Evolutionary conservation across 2,797 vertebrate species (phyloP).

Genomic region (Sebastes dallii): DNA sequence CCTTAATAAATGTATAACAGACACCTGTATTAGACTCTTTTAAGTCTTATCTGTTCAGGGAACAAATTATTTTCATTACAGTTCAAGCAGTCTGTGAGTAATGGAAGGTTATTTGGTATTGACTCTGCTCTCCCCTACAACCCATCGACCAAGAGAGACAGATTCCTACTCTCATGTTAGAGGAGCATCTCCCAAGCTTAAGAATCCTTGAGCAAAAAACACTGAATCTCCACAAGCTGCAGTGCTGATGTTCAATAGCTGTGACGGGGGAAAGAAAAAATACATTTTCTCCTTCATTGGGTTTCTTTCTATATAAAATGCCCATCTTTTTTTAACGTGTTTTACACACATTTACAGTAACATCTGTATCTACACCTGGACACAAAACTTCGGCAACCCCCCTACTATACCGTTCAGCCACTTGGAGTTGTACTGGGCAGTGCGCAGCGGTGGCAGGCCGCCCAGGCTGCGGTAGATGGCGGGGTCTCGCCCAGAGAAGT

Average conservation of each 20-base stretch:
- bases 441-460: conserved; percentile 91
- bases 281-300: not conserved
- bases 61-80: too few relatives aligned
- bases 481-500: conserved; percentile 96
- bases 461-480: conserved; percentile 98
- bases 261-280: not conserved
- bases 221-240: conserved; percentile 13
- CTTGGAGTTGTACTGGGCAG: conserved; percentile 98
- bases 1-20: accelerated
- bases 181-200: conserved; percentile 29
- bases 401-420: conserved; percentile 92
- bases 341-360: not conserved
- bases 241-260: conserved; percentile 1
- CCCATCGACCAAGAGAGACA: conserved; percentile 2
- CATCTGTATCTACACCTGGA: not conserved
- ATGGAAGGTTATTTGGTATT: too few relatives aligned
- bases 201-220: conserved; percentile 13
- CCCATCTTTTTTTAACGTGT: not conserved
- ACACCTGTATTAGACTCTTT: accelerated
- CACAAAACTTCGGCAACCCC: not conserved
- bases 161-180: not conserved
- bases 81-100: too few relatives aligned
- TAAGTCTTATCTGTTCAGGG: too few relatives aligned
- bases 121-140: not conserved
- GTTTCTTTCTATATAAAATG: not conserved